Percentiles rank a stretch among this genome's conserved stretches.
Evolutionary conservation across 2,888 invertebrate species (phyloP).

Genomic region (Epirrhoe tristata): DNA sequence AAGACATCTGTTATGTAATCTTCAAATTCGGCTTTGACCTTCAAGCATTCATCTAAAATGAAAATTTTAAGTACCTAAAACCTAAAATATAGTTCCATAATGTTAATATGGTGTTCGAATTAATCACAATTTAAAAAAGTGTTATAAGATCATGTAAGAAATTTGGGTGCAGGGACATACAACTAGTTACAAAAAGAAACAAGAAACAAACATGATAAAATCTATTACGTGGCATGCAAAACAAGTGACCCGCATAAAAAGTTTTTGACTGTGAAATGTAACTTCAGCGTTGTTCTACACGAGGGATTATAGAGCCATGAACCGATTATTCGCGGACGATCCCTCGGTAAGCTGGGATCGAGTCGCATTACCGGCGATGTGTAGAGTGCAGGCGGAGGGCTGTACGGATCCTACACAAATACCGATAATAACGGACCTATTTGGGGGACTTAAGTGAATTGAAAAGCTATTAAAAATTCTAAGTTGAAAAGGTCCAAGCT

Average conservation of each 20-base stretch:
- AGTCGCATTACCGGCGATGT: constrained; percentile 51
- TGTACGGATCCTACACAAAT: constrained; percentile 26
- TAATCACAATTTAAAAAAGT: too few species aligned
- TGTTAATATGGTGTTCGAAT: too few species aligned
- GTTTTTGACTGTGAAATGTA: constrained; percentile 58
- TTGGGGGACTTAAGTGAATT: not conserved
- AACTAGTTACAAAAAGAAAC: not conserved
- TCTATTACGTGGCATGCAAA: constrained; percentile 26
- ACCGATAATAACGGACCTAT: not conserved
- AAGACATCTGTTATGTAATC: too few species aligned
- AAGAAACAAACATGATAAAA: not conserved
- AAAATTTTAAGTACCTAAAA: too few species aligned
- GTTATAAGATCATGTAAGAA: too few species aligned
- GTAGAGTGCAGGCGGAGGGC: constrained; percentile 41
- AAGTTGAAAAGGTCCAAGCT: not conserved
- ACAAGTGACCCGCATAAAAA: constrained; percentile 50
- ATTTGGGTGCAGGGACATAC: not conserved
- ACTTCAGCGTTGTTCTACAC: constrained; percentile 72
- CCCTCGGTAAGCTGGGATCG: constrained; percentile 75
- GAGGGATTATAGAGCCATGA: constrained; percentile 72
- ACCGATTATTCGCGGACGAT: constrained; percentile 69
- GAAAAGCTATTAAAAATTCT: not conserved
- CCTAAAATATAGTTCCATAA: too few species aligned
- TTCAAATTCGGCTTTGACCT: too few species aligned
- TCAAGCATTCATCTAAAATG: too few species aligned